Evolutionary conservation across 2,797 vertebrate species (phyloP), one percentile per base, ranked within the genome.

Genomic region (Coendou prehensilis): DNA sequence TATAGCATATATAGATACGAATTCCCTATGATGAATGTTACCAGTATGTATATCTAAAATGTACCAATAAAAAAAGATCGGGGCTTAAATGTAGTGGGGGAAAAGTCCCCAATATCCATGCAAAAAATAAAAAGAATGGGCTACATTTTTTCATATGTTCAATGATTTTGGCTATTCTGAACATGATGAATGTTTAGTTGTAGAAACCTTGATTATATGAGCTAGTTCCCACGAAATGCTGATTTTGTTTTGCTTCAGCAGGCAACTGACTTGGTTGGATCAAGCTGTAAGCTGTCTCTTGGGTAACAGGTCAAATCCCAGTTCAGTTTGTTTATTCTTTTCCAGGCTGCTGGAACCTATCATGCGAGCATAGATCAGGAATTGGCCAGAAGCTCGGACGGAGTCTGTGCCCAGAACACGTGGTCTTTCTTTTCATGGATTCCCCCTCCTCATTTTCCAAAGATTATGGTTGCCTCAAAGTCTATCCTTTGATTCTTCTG

Each of bases 281-380:
- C 52, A 87, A 64, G 52, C 47, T 91, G 9, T 80, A 69, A 89
- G 69, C 28, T 33, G 28, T 81, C 56, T 69, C 82, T 78, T 56
- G 37, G 88, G 47, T 50, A 87, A 82, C 41, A 93, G 91, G 45
- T 94, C 41, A 93, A 94, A 61, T 50, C 67, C 45, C 67, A 91
- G 6, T 45, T 85, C 47, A 54, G 69, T 89, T 47, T 56, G 89
- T 82, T 56, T 52, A 45, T 61, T 85, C 28, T 69, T 88, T 57
- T 91, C 23, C 79, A 3, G 33, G 9, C 28, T 52, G 22, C 71
- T 47, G 69, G 50, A 91, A 5, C 59, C 80, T 81, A 37, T 50
- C 67, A 4, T 50, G 17, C 23, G 8, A 10, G 9, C 28, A 5
- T 8, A 33, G 50, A 47, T 69, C 54, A 82, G 67, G 15, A 73